phyloP scores from a whole-genome alignment of 2,888 invertebrate genomes.

The Mythimna vitellina region DNA sequence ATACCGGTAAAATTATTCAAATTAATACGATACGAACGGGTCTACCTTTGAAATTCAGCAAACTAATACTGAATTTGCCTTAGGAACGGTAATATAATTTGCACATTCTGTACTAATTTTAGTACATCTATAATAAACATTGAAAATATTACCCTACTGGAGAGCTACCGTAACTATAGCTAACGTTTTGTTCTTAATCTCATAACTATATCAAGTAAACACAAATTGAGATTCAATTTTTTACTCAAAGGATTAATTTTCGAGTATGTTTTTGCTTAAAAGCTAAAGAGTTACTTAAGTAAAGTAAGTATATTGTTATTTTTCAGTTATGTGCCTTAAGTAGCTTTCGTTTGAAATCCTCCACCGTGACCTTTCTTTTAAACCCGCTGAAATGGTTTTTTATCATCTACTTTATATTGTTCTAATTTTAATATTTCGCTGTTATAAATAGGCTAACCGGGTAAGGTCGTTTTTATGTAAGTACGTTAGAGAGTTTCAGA shows the following conservation, averaged over 20 bases:
- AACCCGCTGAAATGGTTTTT: slow-evolving; percentile 20
- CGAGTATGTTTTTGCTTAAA: not conserved
- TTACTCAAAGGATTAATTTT: not conserved
- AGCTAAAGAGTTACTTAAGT: not conserved
- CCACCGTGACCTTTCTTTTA: slow-evolving; percentile 21
- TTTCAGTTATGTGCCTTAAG: slow-evolving; percentile 17
- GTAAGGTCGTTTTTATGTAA: not conserved
- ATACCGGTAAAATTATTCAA: slow-evolving; percentile 43
- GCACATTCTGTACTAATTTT: slow-evolving; percentile 8
- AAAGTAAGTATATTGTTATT: not conserved
- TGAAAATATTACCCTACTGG: no score
- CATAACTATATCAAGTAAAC: not conserved
- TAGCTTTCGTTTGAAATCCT: slow-evolving; percentile 21
- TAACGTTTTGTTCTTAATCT: not conserved
- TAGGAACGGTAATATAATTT: slow-evolving; percentile 29
- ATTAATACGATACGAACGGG: slow-evolving; percentile 38
- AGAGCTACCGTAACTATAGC: not conserved
- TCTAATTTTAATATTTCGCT: slow-evolving; percentile 2
- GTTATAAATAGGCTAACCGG: not conserved
- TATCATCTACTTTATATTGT: slow-evolving; percentile 1
- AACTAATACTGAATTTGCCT: slow-evolving; percentile 27
- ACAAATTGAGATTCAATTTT: not conserved
- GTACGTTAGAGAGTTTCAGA: not conserved
- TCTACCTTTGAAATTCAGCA: slow-evolving; percentile 15
- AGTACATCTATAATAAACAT: not conserved